These are phyloP conservation scores for Cyclargus thomasi DNA, from an alignment of 1,140 invertebrate species.

Conservation along the genomic window DNA sequence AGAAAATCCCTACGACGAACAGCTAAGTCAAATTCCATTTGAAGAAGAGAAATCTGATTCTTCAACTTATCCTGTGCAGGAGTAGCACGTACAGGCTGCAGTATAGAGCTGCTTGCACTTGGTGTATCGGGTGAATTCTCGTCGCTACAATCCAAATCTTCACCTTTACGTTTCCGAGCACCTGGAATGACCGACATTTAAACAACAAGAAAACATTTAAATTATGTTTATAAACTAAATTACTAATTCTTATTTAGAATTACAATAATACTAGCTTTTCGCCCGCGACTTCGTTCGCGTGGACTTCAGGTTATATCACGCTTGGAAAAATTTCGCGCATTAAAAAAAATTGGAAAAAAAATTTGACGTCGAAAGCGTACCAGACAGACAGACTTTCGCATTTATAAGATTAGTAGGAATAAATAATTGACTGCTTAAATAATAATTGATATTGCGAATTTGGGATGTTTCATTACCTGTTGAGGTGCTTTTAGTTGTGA, in stretches of 20 bases:
- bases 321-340: constrained; percentile 14
- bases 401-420: too few species aligned
- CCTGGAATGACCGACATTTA: constrained; percentile 13
- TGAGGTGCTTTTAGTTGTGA: constrained; percentile 12
- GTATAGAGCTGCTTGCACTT: constrained; percentile 8
- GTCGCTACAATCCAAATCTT: neutral
- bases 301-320: constrained; percentile 8
- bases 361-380: neutral
- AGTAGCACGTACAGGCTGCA: neutral
- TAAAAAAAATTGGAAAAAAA: constrained; percentile 12
- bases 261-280: too few species aligned
- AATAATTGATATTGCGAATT: constrained; percentile 15
- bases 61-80: constrained; percentile 17
- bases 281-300: too few species aligned
- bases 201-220: constrained; percentile 14
- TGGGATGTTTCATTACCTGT: constrained; percentile 14
- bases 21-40: constrained; percentile 16
- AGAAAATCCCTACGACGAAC: constrained; percentile 16
- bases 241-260: constrained; percentile 14
- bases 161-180: constrained; percentile 13
- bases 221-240: constrained; percentile 16
- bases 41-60: constrained; percentile 15
- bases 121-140: constrained; percentile 1
- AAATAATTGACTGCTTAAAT: neutral
- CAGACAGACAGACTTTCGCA: too few species aligned